These are phyloP conservation scores for Cinclus cinclus DNA, from an alignment of 2,113 vertebrate species.

Conservation along the genomic window DNA sequence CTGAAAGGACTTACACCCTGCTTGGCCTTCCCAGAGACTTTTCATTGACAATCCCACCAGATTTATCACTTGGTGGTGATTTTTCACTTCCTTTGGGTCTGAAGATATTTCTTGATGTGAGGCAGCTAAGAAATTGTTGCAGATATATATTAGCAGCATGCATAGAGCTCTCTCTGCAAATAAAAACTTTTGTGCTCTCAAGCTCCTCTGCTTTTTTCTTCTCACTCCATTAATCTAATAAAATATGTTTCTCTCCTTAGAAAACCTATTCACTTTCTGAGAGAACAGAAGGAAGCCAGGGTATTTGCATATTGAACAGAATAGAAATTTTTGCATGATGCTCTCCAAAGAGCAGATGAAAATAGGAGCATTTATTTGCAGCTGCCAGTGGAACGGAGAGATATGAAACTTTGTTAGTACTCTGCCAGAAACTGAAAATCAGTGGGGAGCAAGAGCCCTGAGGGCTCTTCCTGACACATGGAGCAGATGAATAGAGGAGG, in stretches of 20 bases:
- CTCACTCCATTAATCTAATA: conserved; percentile 47
- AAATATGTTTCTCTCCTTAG: conserved; percentile 37
- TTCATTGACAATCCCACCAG: background rate
- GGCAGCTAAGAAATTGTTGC: background rate
- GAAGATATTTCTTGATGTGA: background rate
- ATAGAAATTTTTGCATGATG: conserved; percentile 22
- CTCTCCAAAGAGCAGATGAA: conserved; percentile 37
- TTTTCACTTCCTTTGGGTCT: background rate
- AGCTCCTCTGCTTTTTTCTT: background rate
- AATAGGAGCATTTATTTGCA: conserved; percentile 49
- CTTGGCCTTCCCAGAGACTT: background rate
- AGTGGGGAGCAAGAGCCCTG: background rate
- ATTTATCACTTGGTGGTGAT: background rate
- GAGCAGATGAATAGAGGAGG: background rate
- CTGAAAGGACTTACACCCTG: background rate
- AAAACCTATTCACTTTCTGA: conserved; percentile 23
- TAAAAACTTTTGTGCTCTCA: background rate
- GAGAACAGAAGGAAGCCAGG: background rate
- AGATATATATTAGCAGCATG: background rate
- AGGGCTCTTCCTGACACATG: background rate
- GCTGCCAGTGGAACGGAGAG: conserved; percentile 4
- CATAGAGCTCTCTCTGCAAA: background rate
- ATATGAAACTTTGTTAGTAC: conserved; percentile 6
- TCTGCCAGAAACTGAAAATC: conserved; percentile 6
- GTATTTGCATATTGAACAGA: conserved; percentile 52